phyloP scores from a whole-genome alignment of 2,888 invertebrate genomes.

The Chrysotoxum bicinctum region DNA sequence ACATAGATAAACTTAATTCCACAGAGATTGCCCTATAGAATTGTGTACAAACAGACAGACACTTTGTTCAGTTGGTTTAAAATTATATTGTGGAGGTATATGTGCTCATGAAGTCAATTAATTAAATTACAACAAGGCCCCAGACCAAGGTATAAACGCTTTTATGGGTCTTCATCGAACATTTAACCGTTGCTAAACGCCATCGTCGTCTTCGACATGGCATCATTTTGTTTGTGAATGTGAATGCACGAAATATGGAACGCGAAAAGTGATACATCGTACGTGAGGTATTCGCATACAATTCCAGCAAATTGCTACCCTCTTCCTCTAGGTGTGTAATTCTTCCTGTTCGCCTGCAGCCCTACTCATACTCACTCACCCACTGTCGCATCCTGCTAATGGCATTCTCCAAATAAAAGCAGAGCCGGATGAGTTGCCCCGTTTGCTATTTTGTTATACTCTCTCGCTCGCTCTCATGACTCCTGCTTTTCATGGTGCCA shows the following conservation, averaged over 20 bases:
- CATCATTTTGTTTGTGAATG: not conserved
- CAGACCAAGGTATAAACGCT: constrained; percentile 35
- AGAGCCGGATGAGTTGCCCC: constrained; percentile 2
- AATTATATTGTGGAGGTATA: not conserved
- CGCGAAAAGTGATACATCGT: constrained; percentile 58
- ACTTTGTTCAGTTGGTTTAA: not conserved
- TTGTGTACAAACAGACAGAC: constrained; percentile 40
- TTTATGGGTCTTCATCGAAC: constrained; percentile 23
- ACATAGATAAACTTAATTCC: not conserved
- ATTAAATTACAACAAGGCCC: constrained; percentile 59
- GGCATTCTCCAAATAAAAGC: constrained; percentile 5
- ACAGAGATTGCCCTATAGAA: constrained; percentile 32
- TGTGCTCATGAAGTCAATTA: constrained; percentile 60
- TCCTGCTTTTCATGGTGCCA: constrained; percentile 7
- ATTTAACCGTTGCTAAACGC: not conserved
- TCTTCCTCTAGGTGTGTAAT: constrained; percentile 20
- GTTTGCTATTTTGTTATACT: constrained; percentile 1
- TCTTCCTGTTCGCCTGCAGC: not conserved
- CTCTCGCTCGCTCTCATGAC: not conserved
- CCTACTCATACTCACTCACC: not conserved
- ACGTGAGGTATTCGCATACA: constrained; percentile 51
- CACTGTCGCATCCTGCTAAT: not conserved
- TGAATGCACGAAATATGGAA: constrained; percentile 33
- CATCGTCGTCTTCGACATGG: not conserved
- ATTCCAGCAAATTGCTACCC: constrained; percentile 45